phyloP scores from a whole-genome alignment of 2,113 vertebrate species.

The Hiodon alosoides region DNA sequence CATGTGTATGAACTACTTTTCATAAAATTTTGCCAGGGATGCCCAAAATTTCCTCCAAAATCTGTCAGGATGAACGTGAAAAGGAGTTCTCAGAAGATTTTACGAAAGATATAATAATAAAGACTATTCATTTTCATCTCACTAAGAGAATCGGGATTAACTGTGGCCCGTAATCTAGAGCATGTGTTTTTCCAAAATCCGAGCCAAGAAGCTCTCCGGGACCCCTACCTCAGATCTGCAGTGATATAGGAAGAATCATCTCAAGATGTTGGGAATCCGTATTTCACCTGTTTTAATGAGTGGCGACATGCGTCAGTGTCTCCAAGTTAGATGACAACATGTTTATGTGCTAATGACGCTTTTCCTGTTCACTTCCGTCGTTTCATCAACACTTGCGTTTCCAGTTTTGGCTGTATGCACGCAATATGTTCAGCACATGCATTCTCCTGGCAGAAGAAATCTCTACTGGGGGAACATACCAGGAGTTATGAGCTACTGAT shows the following conservation, averaged over 20 bases:
- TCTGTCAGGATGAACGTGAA: constrained; percentile 25
- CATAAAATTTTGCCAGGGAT: neutral
- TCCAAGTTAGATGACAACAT: constrained; percentile 13
- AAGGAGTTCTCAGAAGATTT: constrained; percentile 20
- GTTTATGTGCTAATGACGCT: neutral
- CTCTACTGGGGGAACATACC: too few relatives aligned
- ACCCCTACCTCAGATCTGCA: constrained; percentile 29
- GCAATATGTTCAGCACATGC: neutral
- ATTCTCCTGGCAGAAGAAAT: too few relatives aligned
- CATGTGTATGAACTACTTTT: neutral
- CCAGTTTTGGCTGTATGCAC: neutral
- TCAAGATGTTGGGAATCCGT: constrained; percentile 39
- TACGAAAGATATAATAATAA: constrained; percentile 35
- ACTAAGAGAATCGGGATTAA: constrained; percentile 44
- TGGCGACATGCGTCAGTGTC: constrained; percentile 26
- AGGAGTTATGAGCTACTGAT: too few relatives aligned
- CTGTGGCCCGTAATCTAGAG: constrained; percentile 36
- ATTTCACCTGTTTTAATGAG: constrained; percentile 27
- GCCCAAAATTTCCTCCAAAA: too few relatives aligned
- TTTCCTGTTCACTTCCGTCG: neutral
- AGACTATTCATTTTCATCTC: constrained; percentile 37
- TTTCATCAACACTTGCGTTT: neutral
- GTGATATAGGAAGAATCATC: constrained; percentile 35
- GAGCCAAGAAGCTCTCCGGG: constrained; percentile 40
- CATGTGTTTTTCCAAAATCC: constrained; percentile 55